Conservation (phyloP, 2,888 invertebrate genomes). For the Dendrolimus houi region DNA sequence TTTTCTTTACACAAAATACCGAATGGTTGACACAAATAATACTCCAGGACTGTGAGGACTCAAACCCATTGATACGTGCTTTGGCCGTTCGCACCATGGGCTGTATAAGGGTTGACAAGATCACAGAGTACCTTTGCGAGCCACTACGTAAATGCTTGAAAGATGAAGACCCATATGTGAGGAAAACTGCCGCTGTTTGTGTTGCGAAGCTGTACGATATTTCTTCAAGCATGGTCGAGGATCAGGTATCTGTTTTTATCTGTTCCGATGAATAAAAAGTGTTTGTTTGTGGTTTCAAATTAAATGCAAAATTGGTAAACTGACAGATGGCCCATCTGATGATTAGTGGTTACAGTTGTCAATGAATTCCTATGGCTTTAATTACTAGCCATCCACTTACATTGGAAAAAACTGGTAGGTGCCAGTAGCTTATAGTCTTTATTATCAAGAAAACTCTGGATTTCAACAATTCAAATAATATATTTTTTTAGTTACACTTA, state of each 20-base stretch:
- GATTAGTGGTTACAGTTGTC: too few species aligned
- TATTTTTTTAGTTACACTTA: too few species aligned
- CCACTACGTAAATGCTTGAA: constrained; percentile 95
- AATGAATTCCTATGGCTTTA: too few species aligned
- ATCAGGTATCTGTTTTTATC: constrained; percentile 43
- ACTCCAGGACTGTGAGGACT: constrained; percentile 97
- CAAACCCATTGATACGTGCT: constrained; percentile 98
- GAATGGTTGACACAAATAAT: constrained; percentile 26
- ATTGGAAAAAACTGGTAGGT: too few species aligned
- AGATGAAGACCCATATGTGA: constrained; percentile 97
- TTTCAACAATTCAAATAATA: too few species aligned
- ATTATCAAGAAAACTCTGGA: too few species aligned
- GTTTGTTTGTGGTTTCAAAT: too few species aligned
- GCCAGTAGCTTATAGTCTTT: too few species aligned
- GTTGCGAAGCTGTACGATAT: constrained; percentile 99
- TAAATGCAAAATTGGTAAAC: too few species aligned
- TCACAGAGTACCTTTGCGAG: constrained; percentile 99
- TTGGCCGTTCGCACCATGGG: constrained; percentile 99
- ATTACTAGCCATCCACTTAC: too few species aligned
- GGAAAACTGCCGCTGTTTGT: constrained; percentile 99
- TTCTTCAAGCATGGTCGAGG: constrained; percentile 81
- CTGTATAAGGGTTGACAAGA: constrained; percentile 99
- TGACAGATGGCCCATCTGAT: too few species aligned
- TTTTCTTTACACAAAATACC: constrained; percentile 35
- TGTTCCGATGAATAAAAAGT: too few species aligned